Evolutionary conservation across 2,113 vertebrate genomes (phyloP), one percentile per base, ranked within the genome.

Genomic region (Accipiter virgatus): DNA sequence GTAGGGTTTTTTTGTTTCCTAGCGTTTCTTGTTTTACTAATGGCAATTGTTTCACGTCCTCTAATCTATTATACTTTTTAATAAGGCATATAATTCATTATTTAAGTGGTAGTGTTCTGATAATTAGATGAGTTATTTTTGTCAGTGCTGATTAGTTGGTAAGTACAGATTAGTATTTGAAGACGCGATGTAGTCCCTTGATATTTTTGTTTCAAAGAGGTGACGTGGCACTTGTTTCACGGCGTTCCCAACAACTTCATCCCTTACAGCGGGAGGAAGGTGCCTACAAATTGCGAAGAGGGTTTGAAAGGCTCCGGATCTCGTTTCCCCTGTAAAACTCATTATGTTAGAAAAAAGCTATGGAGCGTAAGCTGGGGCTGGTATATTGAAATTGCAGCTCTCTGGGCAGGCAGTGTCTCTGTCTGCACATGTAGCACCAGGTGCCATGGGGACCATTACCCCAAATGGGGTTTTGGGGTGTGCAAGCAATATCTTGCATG

Each of bases 11-110:
- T 86, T 86, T 93, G 86, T 95, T 93, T 86, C 73, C 38, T 19
- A 6, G 78, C 47, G 0, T 91, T 87, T 89, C 81, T 93, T 95
- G 83, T 95, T 95, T 84, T 90, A 88, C 90, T 95, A 96, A 97
- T 97, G 85, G 63, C 73, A 93, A 86, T 70, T 93, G 95, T 95
- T 94, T 61, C 90, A 93, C 84, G 12, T 89, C 61, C 42, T 93
- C 84, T 88, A 82, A 94, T 89, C 84, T 86, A 92, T 88, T 97
- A 71, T 85, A 82, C 92, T 96, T 96, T 96, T 86, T 94, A 97
- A 96, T 96, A 97, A 90, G 89, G 67, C 85, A 80, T 86, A 26
- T 78, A 62, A 87, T 55, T 88, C 79, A 87, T 96, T 72, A 67
- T 87, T 94, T 80, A 36, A 29, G 67, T 79, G 87, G 36, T 52